Conservation (phyloP, 2,797 vertebrate species). For the Clamator glandarius region DNA sequence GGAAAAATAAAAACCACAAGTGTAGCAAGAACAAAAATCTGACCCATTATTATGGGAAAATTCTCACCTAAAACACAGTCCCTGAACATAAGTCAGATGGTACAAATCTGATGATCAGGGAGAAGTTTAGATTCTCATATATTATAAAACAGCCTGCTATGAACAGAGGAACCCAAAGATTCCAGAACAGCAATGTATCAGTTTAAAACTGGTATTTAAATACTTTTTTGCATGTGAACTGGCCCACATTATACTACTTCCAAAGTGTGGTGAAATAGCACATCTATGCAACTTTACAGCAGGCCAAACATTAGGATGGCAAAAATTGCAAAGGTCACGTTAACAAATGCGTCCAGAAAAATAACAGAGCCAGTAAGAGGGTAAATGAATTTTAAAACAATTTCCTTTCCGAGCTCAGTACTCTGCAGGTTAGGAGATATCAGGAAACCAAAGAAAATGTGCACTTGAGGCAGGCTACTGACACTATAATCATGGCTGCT, state of each 20-base stretch:
- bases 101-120: neutral
- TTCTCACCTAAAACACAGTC: neutral
- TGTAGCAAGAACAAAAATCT: neutral
- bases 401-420: neutral
- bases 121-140: neutral
- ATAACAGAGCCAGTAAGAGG: neutral
- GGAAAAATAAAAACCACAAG: neutral
- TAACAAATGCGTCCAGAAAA: neutral
- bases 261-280: neutral
- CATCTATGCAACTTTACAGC: neutral
- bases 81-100: neutral
- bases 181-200: neutral
- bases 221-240: neutral
- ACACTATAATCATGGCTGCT: neutral
- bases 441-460: neutral
- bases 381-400: neutral
- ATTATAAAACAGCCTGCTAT: neutral
- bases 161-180: neutral
- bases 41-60: neutral
- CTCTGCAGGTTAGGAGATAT: neutral
- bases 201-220: neutral
- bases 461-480: neutral
- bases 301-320: neutral
- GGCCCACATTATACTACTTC: neutral
- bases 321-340: neutral